Evolutionary conservation across 2,797 vertebrate species (phyloP).

Genomic region (Peromyscus melanophrys): DNA sequence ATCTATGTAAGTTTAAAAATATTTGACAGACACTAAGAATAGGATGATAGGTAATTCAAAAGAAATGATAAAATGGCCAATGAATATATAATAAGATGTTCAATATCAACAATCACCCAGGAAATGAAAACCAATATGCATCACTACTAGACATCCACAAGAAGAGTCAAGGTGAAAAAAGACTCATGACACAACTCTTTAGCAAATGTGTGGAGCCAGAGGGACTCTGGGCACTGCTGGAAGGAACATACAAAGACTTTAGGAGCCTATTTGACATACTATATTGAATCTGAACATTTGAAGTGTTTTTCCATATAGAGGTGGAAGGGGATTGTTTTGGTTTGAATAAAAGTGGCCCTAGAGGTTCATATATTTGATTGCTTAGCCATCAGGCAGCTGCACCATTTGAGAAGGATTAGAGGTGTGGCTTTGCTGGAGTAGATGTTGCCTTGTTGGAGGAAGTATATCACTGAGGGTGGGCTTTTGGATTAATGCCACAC

Average conservation of each 20-base stretch:
- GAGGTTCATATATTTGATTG: background rate
- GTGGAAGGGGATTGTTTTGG: background rate
- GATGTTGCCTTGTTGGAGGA: background rate
- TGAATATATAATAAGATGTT: background rate
- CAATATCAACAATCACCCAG: background rate
- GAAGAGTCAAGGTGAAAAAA: background rate
- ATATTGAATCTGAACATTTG: background rate
- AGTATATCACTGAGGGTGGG: background rate
- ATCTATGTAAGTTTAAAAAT: background rate
- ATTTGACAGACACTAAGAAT: background rate
- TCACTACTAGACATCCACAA: too few species aligned
- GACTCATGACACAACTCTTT: background rate
- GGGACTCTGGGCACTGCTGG: background rate
- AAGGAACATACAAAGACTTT: background rate
- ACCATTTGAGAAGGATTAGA: background rate
- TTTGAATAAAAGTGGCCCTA: background rate
- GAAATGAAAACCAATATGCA: background rate
- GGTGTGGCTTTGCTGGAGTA: background rate
- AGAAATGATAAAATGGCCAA: background rate
- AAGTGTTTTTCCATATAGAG: background rate
- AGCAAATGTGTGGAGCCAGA: background rate
- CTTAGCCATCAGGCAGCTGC: background rate
- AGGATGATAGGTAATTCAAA: background rate
- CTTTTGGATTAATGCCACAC: background rate
- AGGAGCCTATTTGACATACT: background rate